phyloP scores from a whole-genome alignment of 2,113 vertebrate genomes.

The Phrynocephalus versicolor region DNA sequence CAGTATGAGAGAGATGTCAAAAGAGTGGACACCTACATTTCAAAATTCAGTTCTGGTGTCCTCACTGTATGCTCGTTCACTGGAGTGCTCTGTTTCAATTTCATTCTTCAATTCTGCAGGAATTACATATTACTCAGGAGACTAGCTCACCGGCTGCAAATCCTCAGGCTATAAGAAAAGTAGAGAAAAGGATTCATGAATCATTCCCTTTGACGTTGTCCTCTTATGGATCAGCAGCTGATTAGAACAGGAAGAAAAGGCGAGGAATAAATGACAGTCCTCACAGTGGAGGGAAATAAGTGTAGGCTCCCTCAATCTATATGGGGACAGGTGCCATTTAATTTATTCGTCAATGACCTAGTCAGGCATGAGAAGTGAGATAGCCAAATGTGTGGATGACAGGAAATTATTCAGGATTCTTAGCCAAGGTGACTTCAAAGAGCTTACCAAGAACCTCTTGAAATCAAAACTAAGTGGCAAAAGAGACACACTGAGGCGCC shows the following conservation, averaged over 20 bases:
- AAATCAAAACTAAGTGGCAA: background rate
- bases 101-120: slow-evolving; percentile 9
- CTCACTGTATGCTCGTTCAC: background rate
- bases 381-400: background rate
- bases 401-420: background rate
- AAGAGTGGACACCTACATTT: background rate
- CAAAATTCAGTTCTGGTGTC: background rate
- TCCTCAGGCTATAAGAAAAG: slow-evolving; percentile 21
- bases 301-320: background rate
- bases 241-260: background rate
- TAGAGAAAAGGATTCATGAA: slow-evolving; percentile 18
- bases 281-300: background rate
- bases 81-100: background rate
- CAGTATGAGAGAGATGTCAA: background rate
- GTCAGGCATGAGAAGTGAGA: background rate
- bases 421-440: background rate
- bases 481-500: background rate
- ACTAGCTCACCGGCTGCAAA: background rate
- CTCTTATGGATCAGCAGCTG: background rate
- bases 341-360: background rate
- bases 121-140: slow-evolving; percentile 31
- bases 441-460: background rate
- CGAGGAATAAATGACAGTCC: background rate
- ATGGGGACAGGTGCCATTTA: background rate
- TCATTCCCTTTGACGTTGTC: slow-evolving; percentile 13